Evolutionary conservation across 2,888 invertebrate species (phyloP).

Genomic region (Noctua fimbriata): DNA sequence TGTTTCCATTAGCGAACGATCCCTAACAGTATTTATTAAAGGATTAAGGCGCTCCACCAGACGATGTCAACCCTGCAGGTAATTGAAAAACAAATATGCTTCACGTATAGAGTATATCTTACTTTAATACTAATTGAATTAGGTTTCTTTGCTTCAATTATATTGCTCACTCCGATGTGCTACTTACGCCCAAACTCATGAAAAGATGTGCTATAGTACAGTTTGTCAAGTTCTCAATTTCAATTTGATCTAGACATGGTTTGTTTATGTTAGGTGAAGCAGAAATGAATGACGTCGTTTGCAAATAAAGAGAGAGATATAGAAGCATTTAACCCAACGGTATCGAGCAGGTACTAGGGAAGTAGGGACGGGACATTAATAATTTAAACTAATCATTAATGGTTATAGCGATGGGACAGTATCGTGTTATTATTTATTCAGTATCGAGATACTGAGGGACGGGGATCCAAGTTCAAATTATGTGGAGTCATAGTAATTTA

Average conservation of each 20-base stretch:
- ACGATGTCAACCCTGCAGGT: not conserved
- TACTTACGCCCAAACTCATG: not conserved
- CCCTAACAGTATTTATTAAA: constrained; percentile 18
- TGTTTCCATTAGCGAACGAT: constrained; percentile 13
- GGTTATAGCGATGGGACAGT: constrained; percentile 45
- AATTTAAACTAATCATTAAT: constrained; percentile 54
- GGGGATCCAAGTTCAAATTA: constrained; percentile 2
- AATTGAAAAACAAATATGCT: constrained; percentile 5
- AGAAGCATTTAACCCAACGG: constrained; percentile 22
- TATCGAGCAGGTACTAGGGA: constrained; percentile 19
- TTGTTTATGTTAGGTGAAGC: not conserved
- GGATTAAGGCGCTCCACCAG: not conserved
- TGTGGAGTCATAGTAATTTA: constrained; percentile 1
- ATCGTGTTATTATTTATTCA: constrained; percentile 56
- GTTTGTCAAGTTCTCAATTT: not conserved
- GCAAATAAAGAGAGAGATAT: not conserved
- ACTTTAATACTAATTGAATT: not conserved
- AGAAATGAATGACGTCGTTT: constrained; percentile 11
- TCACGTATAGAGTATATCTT: not conserved
- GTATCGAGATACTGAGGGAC: constrained; percentile 28
- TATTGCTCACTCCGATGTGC: not conserved
- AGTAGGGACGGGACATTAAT: constrained; percentile 37
- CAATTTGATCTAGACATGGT: not conserved
- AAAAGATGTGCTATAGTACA: not conserved
- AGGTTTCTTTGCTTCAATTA: not conserved